Base-by-base conservation (phyloP, 2,888 invertebrate genomes). In the Bellardia bayeri region DNA sequence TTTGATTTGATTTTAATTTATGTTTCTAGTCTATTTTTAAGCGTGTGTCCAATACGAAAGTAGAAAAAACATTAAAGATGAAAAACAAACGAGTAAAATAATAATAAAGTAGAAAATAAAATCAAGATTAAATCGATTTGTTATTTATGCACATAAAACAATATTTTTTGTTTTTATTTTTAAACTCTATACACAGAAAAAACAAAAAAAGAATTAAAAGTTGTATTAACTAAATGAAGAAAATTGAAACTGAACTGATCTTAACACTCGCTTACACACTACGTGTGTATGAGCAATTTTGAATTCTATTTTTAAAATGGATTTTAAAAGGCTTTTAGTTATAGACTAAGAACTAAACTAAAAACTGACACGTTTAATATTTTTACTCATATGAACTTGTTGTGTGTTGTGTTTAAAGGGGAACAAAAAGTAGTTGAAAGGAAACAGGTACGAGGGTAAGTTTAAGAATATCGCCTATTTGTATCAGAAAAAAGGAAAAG, bases 21-120 rank as follows among this genome's bases (percentile, higher is more conserved):
- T 78, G 56, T 72, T 71, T 64, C 56, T 71, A 63, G 76, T 71
- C 71, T 78, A 83, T 78, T 78, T 83, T 78, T 71, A 83, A 78
- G 45, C 56, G 16, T 71, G 83, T 49, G 78, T 37, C 56, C 78
- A 64, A 64, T 78, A 64, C 69, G n/a, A 76, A 23, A 69, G 37
- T 45, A 61, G 71, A 64, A 71, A 71, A 40, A 16, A 9, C 16
- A 37, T 23, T 11, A 37, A 37, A 56, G 23, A 16, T n/a, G n/a
- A 42, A 51, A 54, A 66, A 30, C n/a, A 42, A 64, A 64, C n/a
- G 23, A 7, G 37, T 33, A 54, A 56, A 40, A 66, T n/a, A 81
- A 66, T n/a, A 81, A 64, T 30, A 56, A 14, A 37, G 40, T 9
- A 74, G 74, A 9, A 30, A 6, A 66, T 66, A 66, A 80, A 82